Evolutionary conservation across 2,113 vertebrate species (phyloP).

Genomic region (Atractosteus spatula): DNA sequence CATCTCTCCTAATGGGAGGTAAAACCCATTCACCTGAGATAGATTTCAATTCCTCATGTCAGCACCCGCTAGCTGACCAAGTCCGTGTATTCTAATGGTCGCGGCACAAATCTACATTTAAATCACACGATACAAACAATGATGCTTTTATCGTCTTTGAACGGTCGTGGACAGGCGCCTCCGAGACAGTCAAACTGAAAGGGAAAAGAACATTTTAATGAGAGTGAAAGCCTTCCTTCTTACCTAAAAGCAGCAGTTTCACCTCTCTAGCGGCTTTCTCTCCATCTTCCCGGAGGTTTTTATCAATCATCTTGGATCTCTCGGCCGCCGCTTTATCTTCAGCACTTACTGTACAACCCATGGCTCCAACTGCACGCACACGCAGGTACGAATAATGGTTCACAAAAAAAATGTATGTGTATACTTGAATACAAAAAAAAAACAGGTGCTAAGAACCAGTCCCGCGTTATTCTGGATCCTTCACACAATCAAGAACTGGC

Average conservation of each 20-base stretch:
- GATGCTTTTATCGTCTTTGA: too few relatives aligned
- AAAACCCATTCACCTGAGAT: too few relatives aligned
- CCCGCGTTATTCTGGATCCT: not conserved
- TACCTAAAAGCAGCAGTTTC: constrained; percentile 88
- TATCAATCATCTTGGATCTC: constrained; percentile 95
- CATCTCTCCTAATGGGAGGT: too few relatives aligned
- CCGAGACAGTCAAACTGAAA: not conserved
- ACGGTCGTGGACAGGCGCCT: not conserved
- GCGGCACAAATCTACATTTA: too few relatives aligned
- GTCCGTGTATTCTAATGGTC: too few relatives aligned
- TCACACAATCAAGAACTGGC: not conserved
- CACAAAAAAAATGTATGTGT: not conserved
- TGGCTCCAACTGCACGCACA: constrained; percentile 59
- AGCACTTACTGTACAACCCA: constrained; percentile 92
- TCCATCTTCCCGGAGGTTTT: constrained; percentile 90
- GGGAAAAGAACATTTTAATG: not conserved
- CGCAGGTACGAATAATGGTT: constrained; percentile 13
- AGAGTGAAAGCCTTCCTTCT: constrained; percentile 33
- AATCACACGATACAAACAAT: too few relatives aligned
- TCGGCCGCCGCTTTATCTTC: constrained; percentile 92
- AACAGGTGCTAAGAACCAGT: too few relatives aligned
- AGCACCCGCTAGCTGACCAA: too few relatives aligned
- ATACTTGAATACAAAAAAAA: too few relatives aligned
- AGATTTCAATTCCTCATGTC: too few relatives aligned
- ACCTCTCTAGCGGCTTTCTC: constrained; percentile 93